These are phyloP conservation scores for Ataeniobius toweri DNA, from an alignment of 2,797 vertebrate species.

Conservation along the genomic window DNA sequence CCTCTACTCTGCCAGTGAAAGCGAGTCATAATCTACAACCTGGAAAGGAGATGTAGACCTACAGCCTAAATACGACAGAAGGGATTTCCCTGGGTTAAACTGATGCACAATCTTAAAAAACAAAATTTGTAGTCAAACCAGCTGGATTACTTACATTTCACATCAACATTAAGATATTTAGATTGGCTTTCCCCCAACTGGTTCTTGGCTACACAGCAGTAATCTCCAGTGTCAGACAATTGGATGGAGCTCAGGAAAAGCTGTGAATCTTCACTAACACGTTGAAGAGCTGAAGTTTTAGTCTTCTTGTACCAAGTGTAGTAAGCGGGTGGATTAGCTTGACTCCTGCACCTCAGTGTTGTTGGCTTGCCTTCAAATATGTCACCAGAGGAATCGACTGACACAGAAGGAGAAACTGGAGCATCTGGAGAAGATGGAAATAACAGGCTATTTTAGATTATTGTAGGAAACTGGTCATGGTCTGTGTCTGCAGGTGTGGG, in stretches of 20 bases:
- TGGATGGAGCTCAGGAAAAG: neutral
- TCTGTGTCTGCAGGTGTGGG: neutral
- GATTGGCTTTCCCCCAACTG: neutral
- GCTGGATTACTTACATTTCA: constrained; percentile 3
- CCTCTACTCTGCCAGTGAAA: neutral
- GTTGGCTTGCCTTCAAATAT: constrained; percentile 36
- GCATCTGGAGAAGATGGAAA: constrained; percentile 24
- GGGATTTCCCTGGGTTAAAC: neutral
- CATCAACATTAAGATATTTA: neutral
- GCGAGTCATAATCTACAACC: neutral
- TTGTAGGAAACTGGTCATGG: neutral
- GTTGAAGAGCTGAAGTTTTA: neutral
- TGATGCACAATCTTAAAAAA: neutral
- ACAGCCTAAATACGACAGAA: neutral
- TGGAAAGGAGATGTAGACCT: neutral
- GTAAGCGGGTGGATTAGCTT: constrained; percentile 20
- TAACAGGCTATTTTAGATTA: neutral
- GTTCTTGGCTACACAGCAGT: constrained; percentile 2
- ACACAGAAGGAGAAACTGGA: neutral
- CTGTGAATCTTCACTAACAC: neutral
- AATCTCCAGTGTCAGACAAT: neutral
- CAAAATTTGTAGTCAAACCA: neutral
- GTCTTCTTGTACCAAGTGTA: constrained; percentile 1
- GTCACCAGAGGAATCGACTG: constrained; percentile 20
- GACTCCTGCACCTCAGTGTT: constrained; percentile 52